Conservation (phyloP, 2,888 invertebrate genomes). For the Lasioglossum marginatum region DNA sequence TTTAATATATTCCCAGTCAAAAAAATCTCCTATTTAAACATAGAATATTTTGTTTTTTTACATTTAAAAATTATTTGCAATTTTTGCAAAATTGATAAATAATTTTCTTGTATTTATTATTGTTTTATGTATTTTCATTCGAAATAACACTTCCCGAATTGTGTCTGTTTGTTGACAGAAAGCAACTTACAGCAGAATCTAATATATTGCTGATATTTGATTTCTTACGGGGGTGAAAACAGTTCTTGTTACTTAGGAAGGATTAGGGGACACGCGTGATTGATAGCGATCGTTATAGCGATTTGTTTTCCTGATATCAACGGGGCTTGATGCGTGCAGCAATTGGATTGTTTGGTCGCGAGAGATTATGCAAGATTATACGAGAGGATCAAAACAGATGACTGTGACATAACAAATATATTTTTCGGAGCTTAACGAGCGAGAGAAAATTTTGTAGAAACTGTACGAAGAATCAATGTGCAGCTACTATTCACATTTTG, state of each 20-base stretch:
- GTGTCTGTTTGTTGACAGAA: not conserved
- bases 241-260: constrained; percentile 33
- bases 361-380: constrained; percentile 3
- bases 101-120: not conserved
- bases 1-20: not conserved
- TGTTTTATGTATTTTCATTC: not conserved
- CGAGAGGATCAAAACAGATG: not conserved
- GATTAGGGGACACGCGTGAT: constrained; percentile 29
- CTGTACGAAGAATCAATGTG: not conserved
- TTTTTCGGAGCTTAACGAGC: not conserved
- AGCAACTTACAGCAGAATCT: not conserved
- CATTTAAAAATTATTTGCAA: not conserved
- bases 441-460: not conserved
- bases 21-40: not conserved
- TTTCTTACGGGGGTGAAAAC: constrained; percentile 7
- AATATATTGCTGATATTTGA: not conserved
- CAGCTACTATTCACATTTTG: not conserved
- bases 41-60: not conserved
- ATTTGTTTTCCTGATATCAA: constrained; percentile 30
- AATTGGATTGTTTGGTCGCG: constrained; percentile 28
- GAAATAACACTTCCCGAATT: not conserved
- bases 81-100: too few relatives aligned
- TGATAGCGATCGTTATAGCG: constrained; percentile 34
- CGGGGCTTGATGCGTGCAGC: not conserved
- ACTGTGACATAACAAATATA: not conserved